phyloP scores from a whole-genome alignment of 2,113 vertebrate species.

The Sula dactylatra region DNA sequence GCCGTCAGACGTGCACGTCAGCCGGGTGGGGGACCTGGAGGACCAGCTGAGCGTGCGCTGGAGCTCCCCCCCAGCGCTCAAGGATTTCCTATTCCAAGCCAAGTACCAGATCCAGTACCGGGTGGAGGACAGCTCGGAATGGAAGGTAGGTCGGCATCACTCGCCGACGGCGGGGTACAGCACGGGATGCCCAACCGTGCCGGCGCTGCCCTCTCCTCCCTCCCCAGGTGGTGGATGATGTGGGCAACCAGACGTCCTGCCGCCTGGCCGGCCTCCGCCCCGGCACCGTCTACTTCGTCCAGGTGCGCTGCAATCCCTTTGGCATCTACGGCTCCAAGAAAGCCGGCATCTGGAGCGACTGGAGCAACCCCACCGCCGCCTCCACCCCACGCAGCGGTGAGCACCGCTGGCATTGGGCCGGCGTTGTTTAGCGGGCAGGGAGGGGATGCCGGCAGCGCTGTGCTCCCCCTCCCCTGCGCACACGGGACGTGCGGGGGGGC shows the following conservation, averaged over 20 bases:
- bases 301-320: conserved; percentile 95
- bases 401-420: neutral
- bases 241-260: conserved; percentile 95
- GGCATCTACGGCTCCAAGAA: conserved; percentile 96
- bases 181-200: accelerated
- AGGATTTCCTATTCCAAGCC: conserved; percentile 95
- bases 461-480: neutral
- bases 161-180: accelerated
- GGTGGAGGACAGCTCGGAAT: conserved; percentile 90
- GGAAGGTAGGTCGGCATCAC: conserved; percentile 81
- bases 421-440: accelerated
- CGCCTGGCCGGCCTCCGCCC: conserved; percentile 90
- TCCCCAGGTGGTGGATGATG: conserved; percentile 91
- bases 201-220: neutral
- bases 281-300: conserved; percentile 96
- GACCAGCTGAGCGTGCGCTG: conserved; percentile 94
- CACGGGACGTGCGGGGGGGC: neutral
- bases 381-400: conserved; percentile 94
- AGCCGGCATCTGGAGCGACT: conserved; percentile 95
- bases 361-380: conserved; percentile 94
- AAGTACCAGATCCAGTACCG: conserved; percentile 98
- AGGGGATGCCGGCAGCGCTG: neutral
- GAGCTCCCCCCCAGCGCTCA: conserved; percentile 88
- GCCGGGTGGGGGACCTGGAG: conserved; percentile 87
- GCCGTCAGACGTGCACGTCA: conserved; percentile 87